A percentile compares a stretch with the other conserved stretches of the same genome.
Evolutionary conservation across 2,888 invertebrate species (phyloP).

Genomic region (Helobdella robusta): DNA sequence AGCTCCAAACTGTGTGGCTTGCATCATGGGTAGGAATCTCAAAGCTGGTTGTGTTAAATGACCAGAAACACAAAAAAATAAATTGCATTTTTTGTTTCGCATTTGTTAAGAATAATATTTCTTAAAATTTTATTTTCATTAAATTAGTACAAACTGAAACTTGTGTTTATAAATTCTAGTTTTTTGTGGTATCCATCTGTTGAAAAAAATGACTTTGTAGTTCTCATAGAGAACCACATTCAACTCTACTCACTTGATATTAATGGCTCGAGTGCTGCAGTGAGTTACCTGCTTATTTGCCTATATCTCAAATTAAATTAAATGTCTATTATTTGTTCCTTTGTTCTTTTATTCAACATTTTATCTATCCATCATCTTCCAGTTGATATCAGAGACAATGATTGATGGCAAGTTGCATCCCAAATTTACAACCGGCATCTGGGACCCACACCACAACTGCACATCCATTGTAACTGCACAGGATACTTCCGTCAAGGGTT

Average conservation of each 20-base stretch:
- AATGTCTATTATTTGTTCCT: not conserved
- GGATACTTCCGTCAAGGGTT: slow-evolving; percentile 74
- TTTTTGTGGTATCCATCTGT: slow-evolving; percentile 74
- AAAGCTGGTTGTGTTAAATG: too few species aligned
- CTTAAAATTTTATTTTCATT: too few species aligned
- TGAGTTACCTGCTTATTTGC: slow-evolving; percentile 27
- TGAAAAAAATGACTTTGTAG: slow-evolving; percentile 62
- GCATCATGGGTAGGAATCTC: too few species aligned
- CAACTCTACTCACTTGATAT: slow-evolving; percentile 65
- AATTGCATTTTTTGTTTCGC: too few species aligned
- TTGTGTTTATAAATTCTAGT: too few species aligned
- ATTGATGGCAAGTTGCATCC: slow-evolving; percentile 64
- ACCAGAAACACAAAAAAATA: too few species aligned
- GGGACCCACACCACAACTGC: slow-evolving; percentile 88
- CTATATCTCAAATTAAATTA: not conserved
- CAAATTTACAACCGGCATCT: slow-evolving; percentile 74
- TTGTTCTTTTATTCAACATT: not conserved
- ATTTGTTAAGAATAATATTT: too few species aligned
- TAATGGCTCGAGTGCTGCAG: slow-evolving; percentile 41
- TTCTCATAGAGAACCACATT: slow-evolving; percentile 69
- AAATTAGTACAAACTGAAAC: too few species aligned
- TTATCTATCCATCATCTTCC: not conserved
- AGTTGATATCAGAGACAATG: slow-evolving; percentile 37
- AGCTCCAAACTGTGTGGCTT: too few species aligned
- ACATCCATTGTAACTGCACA: slow-evolving; percentile 75